Percentiles rank a stretch among this genome's conserved stretches.
phyloP scores from a whole-genome alignment of 2,113 vertebrate species.

The Cariama cristata region DNA sequence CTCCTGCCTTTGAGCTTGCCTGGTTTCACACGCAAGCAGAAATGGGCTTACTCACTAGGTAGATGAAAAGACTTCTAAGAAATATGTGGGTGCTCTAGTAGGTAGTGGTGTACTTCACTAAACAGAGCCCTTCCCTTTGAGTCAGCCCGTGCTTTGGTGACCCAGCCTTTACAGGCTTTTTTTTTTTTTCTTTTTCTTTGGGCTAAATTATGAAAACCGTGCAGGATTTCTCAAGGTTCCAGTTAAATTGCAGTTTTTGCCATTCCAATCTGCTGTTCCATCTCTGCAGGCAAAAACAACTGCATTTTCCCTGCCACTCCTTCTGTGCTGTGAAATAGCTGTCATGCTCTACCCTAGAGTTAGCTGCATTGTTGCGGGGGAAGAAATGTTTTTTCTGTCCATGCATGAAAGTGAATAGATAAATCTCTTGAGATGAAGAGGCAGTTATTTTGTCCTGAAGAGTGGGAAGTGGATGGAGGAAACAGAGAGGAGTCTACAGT shows the following conservation, averaged over 20 bases:
- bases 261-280: conserved; percentile 36
- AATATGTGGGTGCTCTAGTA: conserved; percentile 15
- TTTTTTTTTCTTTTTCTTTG: neutral
- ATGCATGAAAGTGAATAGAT: conserved; percentile 27
- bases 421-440: conserved; percentile 61
- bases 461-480: conserved; percentile 60
- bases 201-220: conserved; percentile 12
- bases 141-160: neutral
- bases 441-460: conserved; percentile 63
- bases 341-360: conserved; percentile 45
- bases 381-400: conserved; percentile 58
- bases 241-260: conserved; percentile 46
- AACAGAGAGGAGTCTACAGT: conserved; percentile 33
- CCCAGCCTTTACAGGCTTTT: neutral
- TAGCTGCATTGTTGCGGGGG: conserved; percentile 61
- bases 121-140: conserved; percentile 44
- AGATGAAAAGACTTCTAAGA: conserved; percentile 38
- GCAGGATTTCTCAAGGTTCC: conserved; percentile 49
- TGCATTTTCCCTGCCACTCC: conserved; percentile 64
- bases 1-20: neutral
- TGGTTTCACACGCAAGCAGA: neutral
- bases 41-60: conserved; percentile 21
- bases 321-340: conserved; percentile 66
- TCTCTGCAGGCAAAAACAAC: conserved; percentile 55
- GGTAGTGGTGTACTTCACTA: neutral